Conservation (phyloP, 1,140 invertebrate genomes). For the Hormaphis cornu region DNA sequence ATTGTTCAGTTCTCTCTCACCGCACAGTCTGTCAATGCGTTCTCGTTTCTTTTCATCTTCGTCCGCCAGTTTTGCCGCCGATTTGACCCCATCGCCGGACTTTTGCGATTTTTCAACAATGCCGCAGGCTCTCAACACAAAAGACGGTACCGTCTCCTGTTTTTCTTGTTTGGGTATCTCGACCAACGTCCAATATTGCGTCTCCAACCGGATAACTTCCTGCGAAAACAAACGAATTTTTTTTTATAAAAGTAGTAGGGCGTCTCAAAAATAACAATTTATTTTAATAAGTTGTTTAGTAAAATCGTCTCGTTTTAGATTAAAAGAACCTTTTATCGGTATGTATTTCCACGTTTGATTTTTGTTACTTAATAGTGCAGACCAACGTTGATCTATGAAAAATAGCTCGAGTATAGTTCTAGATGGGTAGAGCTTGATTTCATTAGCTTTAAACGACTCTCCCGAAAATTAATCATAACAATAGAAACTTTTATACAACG, state of each 20-base stretch:
- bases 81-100: slow-evolving; percentile 77
- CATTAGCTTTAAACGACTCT: too few relatives aligned
- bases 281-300: too few relatives aligned
- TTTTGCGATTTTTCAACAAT: slow-evolving; percentile 86
- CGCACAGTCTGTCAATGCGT: slow-evolving; percentile 72
- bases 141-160: slow-evolving; percentile 79
- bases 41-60: slow-evolving; percentile 72
- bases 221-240: slow-evolving; percentile 40
- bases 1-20: slow-evolving; percentile 45
- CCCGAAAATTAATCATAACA: too few relatives aligned
- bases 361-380: too few relatives aligned
- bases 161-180: slow-evolving; percentile 82
- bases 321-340: too few relatives aligned
- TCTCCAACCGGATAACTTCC: slow-evolving; percentile 85
- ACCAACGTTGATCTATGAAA: too few relatives aligned
- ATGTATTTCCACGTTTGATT: too few relatives aligned
- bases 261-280: too few relatives aligned
- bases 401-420: too few relatives aligned
- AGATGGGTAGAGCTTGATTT: too few relatives aligned
- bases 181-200: slow-evolving; percentile 85
- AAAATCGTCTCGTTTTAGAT: too few relatives aligned
- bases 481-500: too few relatives aligned
- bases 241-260: neutral
- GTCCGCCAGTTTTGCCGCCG: slow-evolving; percentile 67
- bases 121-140: slow-evolving; percentile 76